A percentile compares a stretch with the other conserved stretches of the same genome.
These are phyloP conservation scores for Ptychochromis oligacanthus DNA, from an alignment of 2,113 vertebrate species.

Conservation along the genomic window DNA sequence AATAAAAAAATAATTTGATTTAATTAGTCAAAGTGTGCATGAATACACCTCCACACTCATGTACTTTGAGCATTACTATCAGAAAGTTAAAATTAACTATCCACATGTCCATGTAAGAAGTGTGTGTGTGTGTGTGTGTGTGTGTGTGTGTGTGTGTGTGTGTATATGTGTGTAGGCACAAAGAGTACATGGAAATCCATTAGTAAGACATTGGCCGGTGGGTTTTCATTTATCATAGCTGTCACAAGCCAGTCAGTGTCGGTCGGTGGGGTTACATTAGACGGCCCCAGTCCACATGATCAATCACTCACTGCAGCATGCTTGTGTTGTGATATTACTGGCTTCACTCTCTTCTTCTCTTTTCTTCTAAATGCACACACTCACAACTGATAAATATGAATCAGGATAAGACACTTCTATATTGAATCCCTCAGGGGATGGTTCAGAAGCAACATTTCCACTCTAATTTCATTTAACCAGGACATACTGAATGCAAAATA, in stretches of 20 bases:
- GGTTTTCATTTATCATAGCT: conserved; percentile 66
- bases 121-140: too few relatives aligned
- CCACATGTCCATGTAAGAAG: background rate
- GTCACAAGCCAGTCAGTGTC: conserved; percentile 55
- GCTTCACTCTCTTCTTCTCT: background rate
- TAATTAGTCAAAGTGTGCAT: background rate
- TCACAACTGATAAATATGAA: background rate
- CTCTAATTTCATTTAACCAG: conserved; percentile 47
- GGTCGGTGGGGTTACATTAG: conserved; percentile 51
- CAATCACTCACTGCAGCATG: conserved; percentile 37
- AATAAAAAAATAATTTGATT: background rate
- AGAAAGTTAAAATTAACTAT: background rate
- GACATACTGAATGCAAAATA: conserved; percentile 18
- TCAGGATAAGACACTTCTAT: conserved; percentile 1
- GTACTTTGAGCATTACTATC: background rate
- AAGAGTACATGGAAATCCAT: conserved; percentile 42
- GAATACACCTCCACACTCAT: background rate
- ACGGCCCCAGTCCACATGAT: conserved; percentile 42
- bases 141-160: background rate
- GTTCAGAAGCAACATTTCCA: conserved; percentile 29
- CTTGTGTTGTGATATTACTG: conserved; percentile 29
- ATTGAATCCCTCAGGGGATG: background rate
- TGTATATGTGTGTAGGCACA: background rate
- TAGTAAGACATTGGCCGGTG: conserved; percentile 50
- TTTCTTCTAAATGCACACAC: background rate